Evolutionary conservation across 2,888 invertebrate genomes (phyloP).

Genomic region (Agonopterix arenella): DNA sequence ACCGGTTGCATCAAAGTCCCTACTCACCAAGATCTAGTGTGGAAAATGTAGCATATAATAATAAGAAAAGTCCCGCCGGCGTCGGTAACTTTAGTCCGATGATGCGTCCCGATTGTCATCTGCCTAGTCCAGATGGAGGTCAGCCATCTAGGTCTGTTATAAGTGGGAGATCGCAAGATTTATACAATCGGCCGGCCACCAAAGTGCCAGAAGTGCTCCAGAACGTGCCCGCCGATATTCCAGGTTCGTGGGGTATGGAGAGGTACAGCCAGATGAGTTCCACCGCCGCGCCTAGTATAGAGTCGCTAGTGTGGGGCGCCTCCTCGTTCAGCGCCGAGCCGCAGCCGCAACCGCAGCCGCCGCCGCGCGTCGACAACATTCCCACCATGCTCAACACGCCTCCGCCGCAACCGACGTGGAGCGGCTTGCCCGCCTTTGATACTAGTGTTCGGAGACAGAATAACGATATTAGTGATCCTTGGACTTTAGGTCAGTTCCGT

Average conservation of each 20-base stretch:
- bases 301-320: conserved; percentile 54
- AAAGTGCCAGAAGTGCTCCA: conserved; percentile 47
- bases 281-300: conserved; percentile 37
- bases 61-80: conserved; percentile 57
- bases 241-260: conserved; percentile 49
- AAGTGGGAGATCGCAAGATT: conserved; percentile 38
- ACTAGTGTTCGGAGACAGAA: conserved; percentile 33
- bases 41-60: conserved; percentile 42
- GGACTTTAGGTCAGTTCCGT: conserved; percentile 61
- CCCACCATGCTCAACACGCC: conserved; percentile 50
- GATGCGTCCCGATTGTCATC: conserved; percentile 58
- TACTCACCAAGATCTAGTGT: conserved; percentile 65
- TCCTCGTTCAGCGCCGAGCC: conserved; percentile 34
- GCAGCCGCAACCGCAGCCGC: conserved; percentile 15
- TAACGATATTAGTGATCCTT: conserved; percentile 50
- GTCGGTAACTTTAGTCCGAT: conserved; percentile 63
- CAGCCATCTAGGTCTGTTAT: conserved; percentile 33
- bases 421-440: conserved; percentile 50
- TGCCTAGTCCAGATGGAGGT: conserved; percentile 55
- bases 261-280: conserved; percentile 41
- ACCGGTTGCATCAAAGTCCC: conserved; percentile 57
- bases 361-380: conserved; percentile 33
- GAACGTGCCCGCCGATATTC: conserved; percentile 44
- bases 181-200: conserved; percentile 40
- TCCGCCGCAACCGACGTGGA: conserved; percentile 53